Conservation (phyloP, 2,113 vertebrate species). For the Hyperoodon ampullatus region DNA sequence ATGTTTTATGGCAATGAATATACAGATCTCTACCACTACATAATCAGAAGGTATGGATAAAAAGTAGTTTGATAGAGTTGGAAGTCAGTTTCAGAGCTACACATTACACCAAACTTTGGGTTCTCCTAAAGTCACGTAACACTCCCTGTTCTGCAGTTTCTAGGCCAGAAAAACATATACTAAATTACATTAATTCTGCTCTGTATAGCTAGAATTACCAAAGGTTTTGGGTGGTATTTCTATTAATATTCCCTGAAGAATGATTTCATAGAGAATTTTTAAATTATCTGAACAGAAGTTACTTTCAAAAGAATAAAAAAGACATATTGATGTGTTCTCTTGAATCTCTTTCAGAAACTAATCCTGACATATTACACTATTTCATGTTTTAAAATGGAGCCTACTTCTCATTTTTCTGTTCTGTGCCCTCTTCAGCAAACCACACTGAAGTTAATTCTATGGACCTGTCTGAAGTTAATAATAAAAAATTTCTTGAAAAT, state of each 20-base stretch:
- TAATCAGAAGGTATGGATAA: neutral
- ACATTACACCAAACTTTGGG: neutral
- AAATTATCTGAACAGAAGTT: slow-evolving; percentile 41
- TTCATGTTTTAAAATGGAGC: neutral
- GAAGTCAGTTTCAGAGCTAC: neutral
- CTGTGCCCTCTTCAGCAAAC: neutral
- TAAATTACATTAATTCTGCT: neutral
- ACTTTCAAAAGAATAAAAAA: neutral
- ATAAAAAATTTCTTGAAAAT: slow-evolving; percentile 6
- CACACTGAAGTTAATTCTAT: neutral
- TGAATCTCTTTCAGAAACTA: neutral
- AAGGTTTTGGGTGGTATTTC: neutral
- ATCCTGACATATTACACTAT: neutral
- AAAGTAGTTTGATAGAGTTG: neutral
- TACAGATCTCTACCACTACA: neutral
- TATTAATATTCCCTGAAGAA: slow-evolving; percentile 27
- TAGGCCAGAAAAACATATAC: neutral
- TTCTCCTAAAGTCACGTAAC: neutral
- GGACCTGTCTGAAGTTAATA: neutral
- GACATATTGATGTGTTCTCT: neutral
- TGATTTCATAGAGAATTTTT: slow-evolving; percentile 7
- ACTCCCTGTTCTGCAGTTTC: neutral
- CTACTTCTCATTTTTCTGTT: neutral
- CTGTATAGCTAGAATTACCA: neutral
- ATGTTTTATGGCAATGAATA: neutral